Conservation (phyloP, 2,797 vertebrate species). For the Amniataba percoides region DNA sequence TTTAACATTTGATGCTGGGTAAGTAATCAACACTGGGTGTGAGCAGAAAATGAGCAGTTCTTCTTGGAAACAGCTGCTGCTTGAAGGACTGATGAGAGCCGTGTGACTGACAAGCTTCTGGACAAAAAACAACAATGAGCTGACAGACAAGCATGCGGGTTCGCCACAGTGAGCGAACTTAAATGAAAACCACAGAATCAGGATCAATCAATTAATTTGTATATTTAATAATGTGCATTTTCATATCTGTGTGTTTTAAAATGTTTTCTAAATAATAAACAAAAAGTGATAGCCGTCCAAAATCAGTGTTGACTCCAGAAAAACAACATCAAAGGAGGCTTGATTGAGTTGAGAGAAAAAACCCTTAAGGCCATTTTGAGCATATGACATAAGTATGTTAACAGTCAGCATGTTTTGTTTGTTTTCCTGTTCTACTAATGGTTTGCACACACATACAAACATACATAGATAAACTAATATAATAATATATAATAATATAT, state of each 20-base stretch:
- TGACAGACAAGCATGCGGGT: neutral
- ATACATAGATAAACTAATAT: neutral
- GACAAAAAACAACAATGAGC: neutral
- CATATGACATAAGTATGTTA: no score
- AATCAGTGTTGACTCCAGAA: neutral
- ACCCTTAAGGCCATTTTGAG: neutral
- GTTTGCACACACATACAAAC: constrained; percentile 32
- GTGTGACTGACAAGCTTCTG: neutral
- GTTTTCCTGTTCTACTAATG: neutral
- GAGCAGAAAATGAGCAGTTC: neutral
- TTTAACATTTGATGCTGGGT: neutral
- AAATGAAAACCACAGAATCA: neutral
- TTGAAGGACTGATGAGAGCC: constrained; percentile 1
- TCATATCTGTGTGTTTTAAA: neutral
- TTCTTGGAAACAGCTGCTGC: neutral
- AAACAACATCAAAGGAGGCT: constrained; percentile 8
- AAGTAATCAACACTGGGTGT: neutral
- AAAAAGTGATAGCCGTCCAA: neutral
- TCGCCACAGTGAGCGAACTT: neutral
- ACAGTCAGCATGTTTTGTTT: constrained; percentile 17
- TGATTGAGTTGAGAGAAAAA: constrained; percentile 7
- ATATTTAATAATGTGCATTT: neutral
- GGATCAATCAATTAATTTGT: no score
- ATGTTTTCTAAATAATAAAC: neutral
- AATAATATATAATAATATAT: no score